phyloP scores from a whole-genome alignment of 1,140 invertebrate genomes.

The Cylas formicarius region DNA sequence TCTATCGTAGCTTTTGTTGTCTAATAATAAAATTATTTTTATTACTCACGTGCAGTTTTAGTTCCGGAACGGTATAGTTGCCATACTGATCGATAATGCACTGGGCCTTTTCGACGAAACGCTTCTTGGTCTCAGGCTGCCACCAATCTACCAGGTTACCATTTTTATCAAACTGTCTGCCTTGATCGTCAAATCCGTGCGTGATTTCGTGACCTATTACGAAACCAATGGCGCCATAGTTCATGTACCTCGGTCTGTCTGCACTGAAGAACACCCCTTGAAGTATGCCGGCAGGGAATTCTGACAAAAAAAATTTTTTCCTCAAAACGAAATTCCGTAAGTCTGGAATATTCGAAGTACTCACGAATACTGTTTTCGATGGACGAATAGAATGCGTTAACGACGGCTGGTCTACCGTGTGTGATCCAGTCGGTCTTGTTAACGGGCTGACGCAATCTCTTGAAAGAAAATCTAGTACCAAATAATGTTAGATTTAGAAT shows the following conservation, averaged over 20 bases:
- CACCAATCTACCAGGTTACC: constrained; percentile 66
- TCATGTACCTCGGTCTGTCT: constrained; percentile 64
- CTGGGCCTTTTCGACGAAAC: constrained; percentile 53
- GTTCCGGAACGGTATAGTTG: constrained; percentile 49
- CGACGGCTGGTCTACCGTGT: constrained; percentile 55
- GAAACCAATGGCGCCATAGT: constrained; percentile 65
- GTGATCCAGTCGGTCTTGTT: constrained; percentile 63
- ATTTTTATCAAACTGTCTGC: constrained; percentile 82
- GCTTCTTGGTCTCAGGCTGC: constrained; percentile 42
- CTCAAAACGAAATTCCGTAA: neutral
- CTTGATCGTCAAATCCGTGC: constrained; percentile 76
- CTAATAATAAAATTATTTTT: neutral
- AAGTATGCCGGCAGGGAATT: constrained; percentile 70
- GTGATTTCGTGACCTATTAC: constrained; percentile 59
- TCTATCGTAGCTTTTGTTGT: too few relatives aligned
- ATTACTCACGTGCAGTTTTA: constrained; percentile 34
- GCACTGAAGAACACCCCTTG: constrained; percentile 65
- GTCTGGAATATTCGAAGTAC: too few relatives aligned
- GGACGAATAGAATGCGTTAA: constrained; percentile 62
- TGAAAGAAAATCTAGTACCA: constrained; percentile 53
- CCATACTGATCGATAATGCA: constrained; percentile 67
- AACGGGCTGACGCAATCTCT: constrained; percentile 52
- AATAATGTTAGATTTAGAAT: constrained; percentile 55
- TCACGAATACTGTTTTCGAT: constrained; percentile 61
- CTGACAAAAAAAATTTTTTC: constrained; percentile 34